Conservation (phyloP, 2,888 invertebrate species). For the Idaea dimidiata region DNA sequence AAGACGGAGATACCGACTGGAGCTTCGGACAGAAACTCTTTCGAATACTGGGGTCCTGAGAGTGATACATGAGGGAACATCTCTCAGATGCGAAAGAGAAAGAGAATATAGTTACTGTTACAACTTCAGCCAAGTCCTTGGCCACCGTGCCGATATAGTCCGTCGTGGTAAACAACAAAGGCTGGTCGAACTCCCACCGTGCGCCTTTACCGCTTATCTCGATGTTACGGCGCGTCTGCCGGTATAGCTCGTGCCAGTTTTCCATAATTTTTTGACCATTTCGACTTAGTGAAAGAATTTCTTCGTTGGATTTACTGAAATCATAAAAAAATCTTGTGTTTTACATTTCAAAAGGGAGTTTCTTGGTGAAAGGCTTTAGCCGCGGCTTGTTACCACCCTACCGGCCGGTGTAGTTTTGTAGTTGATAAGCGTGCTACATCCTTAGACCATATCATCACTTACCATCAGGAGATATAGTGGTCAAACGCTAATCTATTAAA, state of each 20-base stretch:
- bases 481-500: too few relatives aligned
- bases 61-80: background rate
- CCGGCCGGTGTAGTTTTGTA: too few relatives aligned
- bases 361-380: too few relatives aligned
- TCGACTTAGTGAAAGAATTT: slow-evolving; percentile 75
- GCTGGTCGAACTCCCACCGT: slow-evolving; percentile 96
- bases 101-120: slow-evolving; percentile 76
- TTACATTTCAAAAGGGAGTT: too few relatives aligned
- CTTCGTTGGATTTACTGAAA: slow-evolving; percentile 74
- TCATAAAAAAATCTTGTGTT: background rate
- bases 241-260: slow-evolving; percentile 88
- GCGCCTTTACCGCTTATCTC: slow-evolving; percentile 92
- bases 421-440: too few relatives aligned
- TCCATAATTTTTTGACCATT: slow-evolving; percentile 85
- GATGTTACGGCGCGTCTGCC: slow-evolving; percentile 89
- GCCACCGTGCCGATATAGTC: slow-evolving; percentile 93
- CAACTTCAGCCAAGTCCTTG: slow-evolving; percentile 88
- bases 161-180: slow-evolving; percentile 88
- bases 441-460: too few relatives aligned
- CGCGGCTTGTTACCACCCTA: too few relatives aligned
- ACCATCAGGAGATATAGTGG: too few relatives aligned
- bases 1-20: too few relatives aligned
- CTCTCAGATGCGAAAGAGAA: background rate
- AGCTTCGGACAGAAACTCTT: too few relatives aligned
- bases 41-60: too few relatives aligned